Base-by-base conservation (phyloP, 2,113 vertebrate genomes). In the Odontophorus gujanensis region DNA sequence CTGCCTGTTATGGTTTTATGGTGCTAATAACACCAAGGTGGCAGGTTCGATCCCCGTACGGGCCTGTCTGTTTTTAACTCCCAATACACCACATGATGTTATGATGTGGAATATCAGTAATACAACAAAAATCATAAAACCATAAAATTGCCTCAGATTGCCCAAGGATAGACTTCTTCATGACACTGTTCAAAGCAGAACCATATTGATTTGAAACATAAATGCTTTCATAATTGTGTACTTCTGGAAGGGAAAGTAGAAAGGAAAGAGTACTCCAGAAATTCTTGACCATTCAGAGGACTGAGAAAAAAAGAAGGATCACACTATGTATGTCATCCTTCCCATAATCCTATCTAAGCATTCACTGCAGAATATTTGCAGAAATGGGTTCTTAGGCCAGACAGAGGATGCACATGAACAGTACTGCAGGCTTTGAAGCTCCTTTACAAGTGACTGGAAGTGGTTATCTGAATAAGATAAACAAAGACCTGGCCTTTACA, bases 1-100 rank as follows among this genome's bases (percentile, higher is more conserved):
- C 40, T 51, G 38, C 38, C 38, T 38, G 38, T 38, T 38, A 9
- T 38, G 38, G 38, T 38, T 38, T 38, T 38, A 38, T 97, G 96
- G 96, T 96, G 95, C 92, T 96, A 95, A 50, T 96, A 96, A 97
- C 96, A 95, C 95, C 96, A 97, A 96, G 96, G 96, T 96, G 93
- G 95, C 92, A 30, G 80, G 85, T 95, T 97, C 25, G 7, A 96
- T 91, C 93, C 81, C 89, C 20, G 18, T 92, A 96, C 74, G 92
- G 91, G 90, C 90, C 94, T 38, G 38, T 38, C 38, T 38, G 7
- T 9, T 38, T 38, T 38, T 38, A 38, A 38, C 38, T 38, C 38
- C 38, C 38, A 38, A 38, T 38, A 38, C 38, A 38, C 38, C 38
- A 38, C 38, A 38, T 38, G 38, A 38, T 38, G 38, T 38, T 38